These are phyloP conservation scores for Burhinus bistriatus DNA, from an alignment of 2,113 vertebrate species.

Conservation along the genomic window DNA sequence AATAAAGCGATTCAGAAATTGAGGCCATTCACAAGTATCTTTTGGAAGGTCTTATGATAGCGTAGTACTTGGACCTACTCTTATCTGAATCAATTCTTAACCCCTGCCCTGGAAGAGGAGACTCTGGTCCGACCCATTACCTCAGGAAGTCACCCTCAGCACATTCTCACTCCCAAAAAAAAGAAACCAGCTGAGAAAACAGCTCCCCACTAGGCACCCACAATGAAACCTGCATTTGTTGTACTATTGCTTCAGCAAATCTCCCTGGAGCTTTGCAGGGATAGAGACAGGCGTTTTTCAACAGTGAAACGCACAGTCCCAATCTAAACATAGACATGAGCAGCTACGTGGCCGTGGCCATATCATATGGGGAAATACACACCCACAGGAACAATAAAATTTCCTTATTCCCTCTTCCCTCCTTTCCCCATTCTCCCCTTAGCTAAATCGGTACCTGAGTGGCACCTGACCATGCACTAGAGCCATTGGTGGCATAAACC, in stretches of 20 bases:
- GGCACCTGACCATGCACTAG: not conserved
- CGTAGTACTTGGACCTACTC: not conserved
- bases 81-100: not conserved
- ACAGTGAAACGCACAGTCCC: not conserved
- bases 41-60: not conserved
- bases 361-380: not conserved
- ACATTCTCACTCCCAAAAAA: not conserved
- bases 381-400: not conserved
- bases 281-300: not conserved
- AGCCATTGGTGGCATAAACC: not conserved
- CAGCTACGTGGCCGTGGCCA: not conserved
- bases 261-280: not conserved
- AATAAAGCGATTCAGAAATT: not conserved
- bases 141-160: not conserved
- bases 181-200: not conserved
- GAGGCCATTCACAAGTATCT: not conserved
- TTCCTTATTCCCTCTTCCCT: not conserved
- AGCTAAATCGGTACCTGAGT: not conserved
- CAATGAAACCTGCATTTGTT: not conserved
- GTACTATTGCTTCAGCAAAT: not conserved
- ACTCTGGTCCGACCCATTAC: not conserved
- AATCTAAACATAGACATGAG: not conserved
- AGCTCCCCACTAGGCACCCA: not conserved
- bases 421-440: not conserved
- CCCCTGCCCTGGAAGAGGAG: not conserved